Evolutionary conservation across 2,797 vertebrate species (phyloP).

Genomic region (Melanitta fusca): DNA sequence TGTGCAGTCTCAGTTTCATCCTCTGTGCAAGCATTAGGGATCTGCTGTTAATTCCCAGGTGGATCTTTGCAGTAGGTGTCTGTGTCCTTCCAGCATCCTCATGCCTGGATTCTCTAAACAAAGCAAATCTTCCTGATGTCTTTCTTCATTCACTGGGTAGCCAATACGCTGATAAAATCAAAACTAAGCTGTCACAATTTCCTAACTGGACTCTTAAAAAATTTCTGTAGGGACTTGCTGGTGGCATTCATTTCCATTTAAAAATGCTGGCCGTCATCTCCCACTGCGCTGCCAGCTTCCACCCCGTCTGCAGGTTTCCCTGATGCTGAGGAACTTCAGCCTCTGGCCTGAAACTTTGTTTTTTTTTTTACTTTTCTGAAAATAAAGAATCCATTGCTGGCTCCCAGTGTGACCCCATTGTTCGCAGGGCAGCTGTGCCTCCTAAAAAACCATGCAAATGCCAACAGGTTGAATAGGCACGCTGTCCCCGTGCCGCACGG

Average conservation of each 20-base stretch:
- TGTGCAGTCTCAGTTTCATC: background rate
- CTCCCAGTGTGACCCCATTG: background rate
- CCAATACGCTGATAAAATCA: background rate
- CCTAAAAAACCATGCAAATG: background rate
- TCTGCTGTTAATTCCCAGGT: background rate
- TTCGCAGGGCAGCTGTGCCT: background rate
- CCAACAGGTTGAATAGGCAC: background rate
- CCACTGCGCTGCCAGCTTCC: background rate
- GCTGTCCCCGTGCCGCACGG: background rate
- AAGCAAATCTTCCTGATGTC: background rate
- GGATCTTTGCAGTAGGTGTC: background rate
- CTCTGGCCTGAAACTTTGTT: background rate
- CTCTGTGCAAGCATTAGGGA: fast-evolving
- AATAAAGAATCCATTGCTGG: background rate
- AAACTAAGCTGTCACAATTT: background rate
- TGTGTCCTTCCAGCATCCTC: background rate
- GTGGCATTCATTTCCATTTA: background rate
- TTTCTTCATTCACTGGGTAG: background rate
- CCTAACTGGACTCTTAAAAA: background rate
- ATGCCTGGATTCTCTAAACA: too few species aligned
- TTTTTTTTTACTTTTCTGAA: background rate
- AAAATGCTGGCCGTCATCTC: background rate
- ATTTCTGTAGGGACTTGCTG: background rate
- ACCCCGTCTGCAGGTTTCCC: background rate
- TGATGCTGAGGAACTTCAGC: background rate